Base-by-base conservation (phyloP, 2,113 vertebrate genomes). In the Ginglymostoma cirratum region DNA sequence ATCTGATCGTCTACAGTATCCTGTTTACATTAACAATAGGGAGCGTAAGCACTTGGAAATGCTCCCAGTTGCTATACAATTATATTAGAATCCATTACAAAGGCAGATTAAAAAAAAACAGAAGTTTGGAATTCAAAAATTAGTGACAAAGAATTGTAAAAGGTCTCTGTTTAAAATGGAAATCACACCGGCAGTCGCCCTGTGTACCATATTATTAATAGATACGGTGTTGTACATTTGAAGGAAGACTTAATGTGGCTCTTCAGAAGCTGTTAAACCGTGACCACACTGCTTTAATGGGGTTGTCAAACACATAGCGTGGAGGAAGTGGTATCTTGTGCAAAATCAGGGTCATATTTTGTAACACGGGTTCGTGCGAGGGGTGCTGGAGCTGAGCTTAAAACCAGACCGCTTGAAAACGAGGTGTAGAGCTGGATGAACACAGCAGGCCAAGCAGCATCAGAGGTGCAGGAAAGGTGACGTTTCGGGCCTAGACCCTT, bases 311-410 rank as follows among this genome's bases (percentile, higher is more conserved):
- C 42, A 30, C 42, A 17, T 4, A 27, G 67, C 10, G 70, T 2
- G 48, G 93, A 94, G 93, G 42, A 94, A 94, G 93, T 69, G 42
- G 67, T 72, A 45, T 70, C 67, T 94, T 45, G 38, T 69, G n/a
- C 21, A 45, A 67, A 95, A 70, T 0, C 66, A 70, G 38, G 93
- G 66, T 66, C 38, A 8, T 21, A 17, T 48, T 48, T 95, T 69
- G 67, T 69, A 48, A 93, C 34, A 65, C 55, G 12, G 87, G 23
- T 17, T 3, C 34, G 76, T 80, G 76, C 15, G 38, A 8, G 72
- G 21, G 38, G 21, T 19, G 19, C 38, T 78, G 78, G 38, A 83
- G 15, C 78, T 83, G 3, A 19, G n/a, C 78, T 83, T 0, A 19
- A 83, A 83, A 42, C 27, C 30, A 34, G 30, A 27, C 72, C 30